These are phyloP conservation scores for Epizoanthus illoricatus DNA, from an alignment of 92 coral and sea anemone genomes.

Conservation along the genomic window DNA sequence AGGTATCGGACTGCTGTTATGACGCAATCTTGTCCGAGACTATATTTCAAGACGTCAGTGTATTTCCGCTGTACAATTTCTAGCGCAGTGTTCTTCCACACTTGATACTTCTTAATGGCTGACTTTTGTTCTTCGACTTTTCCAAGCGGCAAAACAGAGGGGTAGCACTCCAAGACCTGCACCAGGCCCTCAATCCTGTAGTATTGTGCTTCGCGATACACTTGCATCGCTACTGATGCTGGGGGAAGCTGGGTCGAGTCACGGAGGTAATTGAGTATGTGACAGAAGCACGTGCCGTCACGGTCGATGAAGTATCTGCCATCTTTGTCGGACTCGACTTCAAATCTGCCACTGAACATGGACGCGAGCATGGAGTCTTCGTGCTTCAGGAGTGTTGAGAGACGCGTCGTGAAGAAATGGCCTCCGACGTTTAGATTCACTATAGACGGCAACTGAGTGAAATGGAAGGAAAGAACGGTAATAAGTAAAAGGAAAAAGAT, in stretches of 20 bases:
- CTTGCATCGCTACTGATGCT: constrained; percentile 69
- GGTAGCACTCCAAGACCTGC: constrained; percentile 66
- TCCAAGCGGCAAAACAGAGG: constrained; percentile 61
- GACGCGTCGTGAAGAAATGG: constrained; percentile 87
- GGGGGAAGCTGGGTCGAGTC: constrained; percentile 85
- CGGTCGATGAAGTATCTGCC: constrained; percentile 93
- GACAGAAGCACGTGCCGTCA: constrained; percentile 79
- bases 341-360: constrained; percentile 88
- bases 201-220: constrained; percentile 88
- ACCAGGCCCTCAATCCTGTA: constrained; percentile 74
- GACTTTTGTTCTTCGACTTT: constrained; percentile 66
- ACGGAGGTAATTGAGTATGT: constrained; percentile 83
- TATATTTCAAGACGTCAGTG: constrained; percentile 60
- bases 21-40: constrained; percentile 73
- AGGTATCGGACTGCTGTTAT: constrained; percentile 66
- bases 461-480: neutral
- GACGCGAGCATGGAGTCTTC: constrained; percentile 86
- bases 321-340: constrained; percentile 66
- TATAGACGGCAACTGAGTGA: constrained; percentile 71
- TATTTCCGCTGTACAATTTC: constrained; percentile 62
- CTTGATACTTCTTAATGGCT: constrained; percentile 51
- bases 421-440: constrained; percentile 93
- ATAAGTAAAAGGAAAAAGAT: neutral
- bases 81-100: constrained; percentile 63
- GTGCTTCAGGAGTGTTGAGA: constrained; percentile 69